These are phyloP conservation scores for Falco punctatus DNA, from an alignment of 2,113 vertebrate genomes.

Conservation along the genomic window DNA sequence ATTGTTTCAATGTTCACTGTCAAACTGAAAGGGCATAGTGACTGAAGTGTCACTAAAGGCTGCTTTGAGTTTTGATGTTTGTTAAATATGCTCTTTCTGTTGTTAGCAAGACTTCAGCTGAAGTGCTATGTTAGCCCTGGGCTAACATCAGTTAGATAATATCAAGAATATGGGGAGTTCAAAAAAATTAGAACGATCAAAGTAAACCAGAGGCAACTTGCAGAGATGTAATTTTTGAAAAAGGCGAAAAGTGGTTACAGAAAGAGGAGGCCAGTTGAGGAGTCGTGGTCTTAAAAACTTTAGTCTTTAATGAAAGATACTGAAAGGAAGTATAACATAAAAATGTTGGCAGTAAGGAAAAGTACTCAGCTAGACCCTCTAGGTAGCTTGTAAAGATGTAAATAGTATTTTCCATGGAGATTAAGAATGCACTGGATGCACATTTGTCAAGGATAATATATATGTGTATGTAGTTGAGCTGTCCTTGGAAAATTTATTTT, in stretches of 20 bases:
- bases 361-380: neutral
- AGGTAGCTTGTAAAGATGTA: neutral
- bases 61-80: neutral
- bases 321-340: neutral
- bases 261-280: neutral
- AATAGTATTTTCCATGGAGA: neutral
- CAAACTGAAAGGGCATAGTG: neutral
- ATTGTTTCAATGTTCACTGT: neutral
- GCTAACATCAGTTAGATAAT: neutral
- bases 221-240: neutral
- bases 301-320: neutral
- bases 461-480: neutral
- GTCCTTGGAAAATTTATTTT: neutral
- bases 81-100: neutral
- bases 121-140: neutral
- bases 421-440: neutral
- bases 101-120: neutral
- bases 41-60: neutral
- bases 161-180: neutral
- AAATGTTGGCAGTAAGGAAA: neutral
- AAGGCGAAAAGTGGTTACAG: neutral
- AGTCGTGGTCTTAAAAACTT: neutral
- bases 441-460: neutral
- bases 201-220: neutral
- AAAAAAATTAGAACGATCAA: neutral